Evolutionary conservation across 2,888 invertebrate species (phyloP).

Genomic region (Cosmopolites sordidus): DNA sequence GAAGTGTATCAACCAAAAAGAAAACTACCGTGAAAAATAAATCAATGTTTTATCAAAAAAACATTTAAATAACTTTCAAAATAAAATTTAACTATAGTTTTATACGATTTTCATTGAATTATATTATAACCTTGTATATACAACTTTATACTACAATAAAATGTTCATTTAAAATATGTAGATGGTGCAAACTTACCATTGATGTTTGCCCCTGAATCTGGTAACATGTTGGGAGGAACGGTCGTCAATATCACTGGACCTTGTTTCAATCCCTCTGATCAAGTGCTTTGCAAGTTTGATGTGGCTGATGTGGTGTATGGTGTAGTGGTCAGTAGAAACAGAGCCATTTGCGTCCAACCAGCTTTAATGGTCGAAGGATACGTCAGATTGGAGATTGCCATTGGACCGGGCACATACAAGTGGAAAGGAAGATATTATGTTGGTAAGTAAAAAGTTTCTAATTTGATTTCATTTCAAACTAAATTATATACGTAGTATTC

Average conservation of each 20-base stretch:
- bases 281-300: conserved; percentile 81
- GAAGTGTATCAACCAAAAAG: no score
- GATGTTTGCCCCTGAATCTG: conserved; percentile 90
- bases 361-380: conserved; percentile 83
- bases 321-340: conserved; percentile 70
- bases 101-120: no score
- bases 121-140: neutral
- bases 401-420: conserved; percentile 76
- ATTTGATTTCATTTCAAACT: no score
- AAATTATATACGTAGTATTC: no score
- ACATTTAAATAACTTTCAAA: no score
- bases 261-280: conserved; percentile 74
- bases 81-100: no score
- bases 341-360: conserved; percentile 88
- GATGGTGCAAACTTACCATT: conserved; percentile 77
- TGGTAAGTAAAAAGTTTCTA: conserved; percentile 72
- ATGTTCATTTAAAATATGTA: no score
- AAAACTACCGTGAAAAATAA: no score
- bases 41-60: no score
- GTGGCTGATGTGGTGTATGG: conserved; percentile 70
- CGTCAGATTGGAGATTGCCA: conserved; percentile 79
- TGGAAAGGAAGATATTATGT: conserved; percentile 91
- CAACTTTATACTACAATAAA: neutral
- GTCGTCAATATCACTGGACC: conserved; percentile 96
- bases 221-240: conserved; percentile 95